Base-by-base conservation (phyloP, 2,113 vertebrate species). In the Platysteira castanea region DNA sequence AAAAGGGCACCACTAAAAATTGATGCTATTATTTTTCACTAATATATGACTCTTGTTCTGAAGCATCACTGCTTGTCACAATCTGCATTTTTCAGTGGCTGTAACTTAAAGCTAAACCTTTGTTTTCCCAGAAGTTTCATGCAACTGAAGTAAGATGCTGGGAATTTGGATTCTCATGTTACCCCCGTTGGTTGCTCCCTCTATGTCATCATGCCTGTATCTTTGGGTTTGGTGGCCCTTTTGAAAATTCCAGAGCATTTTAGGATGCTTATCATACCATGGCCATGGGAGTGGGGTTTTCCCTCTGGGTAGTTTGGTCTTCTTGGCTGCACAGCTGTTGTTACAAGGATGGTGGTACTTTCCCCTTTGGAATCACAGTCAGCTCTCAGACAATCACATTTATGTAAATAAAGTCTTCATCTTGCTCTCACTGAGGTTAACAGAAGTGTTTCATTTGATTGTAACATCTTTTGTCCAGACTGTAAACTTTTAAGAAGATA, bases 1-100 rank as follows among this genome's bases (percentile, higher is more conserved):
- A n/a, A 79, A 96, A 91, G 87, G 75, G 65, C 81, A 88, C 54
- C 14, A 11, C 89, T 95, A 83, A 94, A 91, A 95, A 76, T 27
- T 47, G 54, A 54, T 80, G 85, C 50, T 85, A 31, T 74, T 93
- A 90, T 57, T 95, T 96, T 93, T 85, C 41, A 49, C 59, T 89
- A 64, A n/a, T 31, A 26, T 75, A 27, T 73, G 42, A 17, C 57
- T 81, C 24, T 41, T 74, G 26, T 65, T 90, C 16, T 57, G 54
- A 94, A 83, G 13, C 61, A 28, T 64, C 46, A 28, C 59, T 76
- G 37, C 73, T 60, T 93, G n/a, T 91, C 23, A 27, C 27, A 33
- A 1, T 68, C 63, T 92, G 12, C 12, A 1, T 54, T 78, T 95
- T 46, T 39, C 52, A 57, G 30, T 56, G 24, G 5, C 74, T 84